These are phyloP conservation scores for Lochmaea capreae DNA, from an alignment of 2,888 invertebrate genomes.

Conservation along the genomic window DNA sequence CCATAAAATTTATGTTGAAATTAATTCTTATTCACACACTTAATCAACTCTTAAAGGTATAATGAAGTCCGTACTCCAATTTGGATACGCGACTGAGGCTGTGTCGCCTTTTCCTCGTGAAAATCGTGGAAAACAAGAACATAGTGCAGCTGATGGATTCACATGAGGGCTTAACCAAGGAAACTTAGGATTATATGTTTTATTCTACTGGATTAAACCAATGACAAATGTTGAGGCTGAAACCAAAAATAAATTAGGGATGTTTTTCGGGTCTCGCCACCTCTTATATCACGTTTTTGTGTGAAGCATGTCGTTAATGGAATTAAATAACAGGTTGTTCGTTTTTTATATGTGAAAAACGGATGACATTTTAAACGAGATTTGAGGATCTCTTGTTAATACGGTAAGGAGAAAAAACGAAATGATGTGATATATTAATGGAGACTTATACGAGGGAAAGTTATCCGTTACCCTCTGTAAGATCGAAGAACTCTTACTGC, in stretches of 20 bases:
- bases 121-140: conserved; percentile 10
- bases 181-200: conserved; percentile 20
- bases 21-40: neutral
- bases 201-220: conserved; percentile 29
- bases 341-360: neutral
- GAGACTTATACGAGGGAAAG: no score
- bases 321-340: conserved; percentile 20
- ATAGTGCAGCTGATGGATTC: conserved; percentile 27
- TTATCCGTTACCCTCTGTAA: no score
- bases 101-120: neutral
- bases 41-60: neutral
- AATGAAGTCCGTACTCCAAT: neutral
- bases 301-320: conserved; percentile 17
- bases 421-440: no score
- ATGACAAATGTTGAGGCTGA: conserved; percentile 29
- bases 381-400: neutral
- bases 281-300: conserved; percentile 18
- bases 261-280: conserved; percentile 24
- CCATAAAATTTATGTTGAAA: neutral
- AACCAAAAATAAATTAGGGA: conserved; percentile 29
- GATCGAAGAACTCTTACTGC: no score
- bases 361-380: neutral
- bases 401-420: no score
- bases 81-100: neutral
- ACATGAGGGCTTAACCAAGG: conserved; percentile 28